Base-by-base conservation (phyloP, 2,113 vertebrate species). In the Periophthalmus modestus region DNA sequence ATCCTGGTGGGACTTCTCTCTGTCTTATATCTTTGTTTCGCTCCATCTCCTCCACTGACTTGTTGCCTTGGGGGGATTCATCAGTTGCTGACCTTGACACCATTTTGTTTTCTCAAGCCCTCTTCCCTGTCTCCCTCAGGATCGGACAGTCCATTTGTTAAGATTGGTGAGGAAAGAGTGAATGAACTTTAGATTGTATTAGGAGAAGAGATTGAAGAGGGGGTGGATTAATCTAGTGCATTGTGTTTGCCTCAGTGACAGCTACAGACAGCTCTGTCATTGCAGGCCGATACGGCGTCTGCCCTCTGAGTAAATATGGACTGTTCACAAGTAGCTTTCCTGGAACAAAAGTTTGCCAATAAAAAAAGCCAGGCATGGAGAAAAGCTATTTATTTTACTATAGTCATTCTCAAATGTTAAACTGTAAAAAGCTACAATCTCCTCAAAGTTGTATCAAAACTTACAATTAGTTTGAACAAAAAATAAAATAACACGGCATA, bases 181-280 rank as follows among this genome's bases (percentile, higher is more conserved):
- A 84, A 68, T 62, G 77, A 77, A 81, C 16, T 76, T 85, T 77
- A 85, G 80, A 86, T 88, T 84, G 81, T 84, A 88, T 88, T 75
- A 83, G 78, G 65, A 69, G 74, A 78, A 79, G 68, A 83, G 66
- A 72, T 67, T 63, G 68, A 78, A 79, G 71, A 72, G 68, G 71
- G 74, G 75, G 72, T 85, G 77, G 82, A 91, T 90, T 84, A 87
- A 90, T 90, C 81, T 87, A 77, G 23, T 69, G 50, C 23, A 19
- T 71, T 68, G 73, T 80, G 80, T 83, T 80, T 85, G 73, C 77
- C 69, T 76, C 69, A 73, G 79, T 85, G 87, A 88, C 79, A 68
- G 75, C 77, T 79, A 68, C 81, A 79, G 85, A 84, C 85, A 83
- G 57, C 74, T 82, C 72, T 82, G 75, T 85, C 88, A 83, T 89